These are phyloP conservation scores for Melinaea marsaeus DNA, from an alignment of 2,888 invertebrate species.

Conservation along the genomic window DNA sequence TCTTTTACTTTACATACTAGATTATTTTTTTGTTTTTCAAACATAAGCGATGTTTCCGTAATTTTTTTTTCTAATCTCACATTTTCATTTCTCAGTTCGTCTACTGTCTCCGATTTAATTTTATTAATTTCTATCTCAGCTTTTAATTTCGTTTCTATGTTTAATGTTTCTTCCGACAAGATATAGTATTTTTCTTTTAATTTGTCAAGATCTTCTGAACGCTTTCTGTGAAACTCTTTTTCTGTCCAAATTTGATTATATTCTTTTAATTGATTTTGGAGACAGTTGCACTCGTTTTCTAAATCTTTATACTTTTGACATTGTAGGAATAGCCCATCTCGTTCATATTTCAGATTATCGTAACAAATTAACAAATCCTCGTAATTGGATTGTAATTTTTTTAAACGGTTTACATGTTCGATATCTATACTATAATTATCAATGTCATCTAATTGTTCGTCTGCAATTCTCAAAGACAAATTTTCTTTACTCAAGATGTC, in stretches of 20 bases:
- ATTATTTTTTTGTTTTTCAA: constrained; percentile 70
- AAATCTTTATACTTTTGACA: constrained; percentile 56
- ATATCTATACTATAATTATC: constrained; percentile 51
- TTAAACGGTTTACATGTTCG: constrained; percentile 60
- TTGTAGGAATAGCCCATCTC: constrained; percentile 47
- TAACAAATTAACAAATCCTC: constrained; percentile 61
- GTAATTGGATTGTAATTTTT: constrained; percentile 60
- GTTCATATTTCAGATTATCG: constrained; percentile 62
- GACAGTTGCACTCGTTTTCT: constrained; percentile 52
- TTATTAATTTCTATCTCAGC: constrained; percentile 65
- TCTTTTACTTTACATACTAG: constrained; percentile 72
- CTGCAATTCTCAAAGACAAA: constrained; percentile 34
- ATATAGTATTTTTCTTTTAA: constrained; percentile 64
- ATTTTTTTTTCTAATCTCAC: constrained; percentile 55
- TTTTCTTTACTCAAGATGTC: constrained; percentile 58
- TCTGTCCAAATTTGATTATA: constrained; percentile 65
- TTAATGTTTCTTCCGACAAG: constrained; percentile 60
- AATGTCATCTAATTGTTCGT: constrained; percentile 40
- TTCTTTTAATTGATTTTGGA: constrained; percentile 54
- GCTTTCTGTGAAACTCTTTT: constrained; percentile 62
- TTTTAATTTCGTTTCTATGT: constrained; percentile 59
- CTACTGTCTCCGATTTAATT: constrained; percentile 53
- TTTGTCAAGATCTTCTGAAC: constrained; percentile 58
- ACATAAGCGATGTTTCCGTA: constrained; percentile 48
- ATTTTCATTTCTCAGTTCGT: constrained; percentile 56